phyloP scores from a whole-genome alignment of 2,888 invertebrate genomes.

The Nasonovia ribisnigri region DNA sequence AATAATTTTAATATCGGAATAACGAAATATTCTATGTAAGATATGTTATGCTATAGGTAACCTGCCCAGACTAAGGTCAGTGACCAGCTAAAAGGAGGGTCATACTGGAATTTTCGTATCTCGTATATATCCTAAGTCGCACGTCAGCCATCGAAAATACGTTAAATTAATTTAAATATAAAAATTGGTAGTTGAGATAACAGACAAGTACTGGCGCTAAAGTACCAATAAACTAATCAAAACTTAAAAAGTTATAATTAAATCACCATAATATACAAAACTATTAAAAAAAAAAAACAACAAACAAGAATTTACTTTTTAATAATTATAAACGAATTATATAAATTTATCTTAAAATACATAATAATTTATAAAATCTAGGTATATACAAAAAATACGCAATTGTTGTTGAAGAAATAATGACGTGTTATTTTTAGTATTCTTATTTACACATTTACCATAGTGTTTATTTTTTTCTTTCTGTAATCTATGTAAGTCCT shows the following conservation, averaged over 20 bases:
- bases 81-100: neutral
- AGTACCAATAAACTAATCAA: neutral
- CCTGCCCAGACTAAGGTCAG: neutral
- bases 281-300: neutral
- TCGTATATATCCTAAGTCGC: neutral
- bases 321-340: neutral
- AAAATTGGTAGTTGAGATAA: slow-evolving; percentile 5
- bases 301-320: neutral
- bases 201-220: neutral
- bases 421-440: neutral
- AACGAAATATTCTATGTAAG: neutral
- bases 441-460: neutral
- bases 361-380: neutral
- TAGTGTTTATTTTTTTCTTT: neutral
- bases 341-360: neutral
- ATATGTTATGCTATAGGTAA: neutral
- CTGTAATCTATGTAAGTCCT: neutral
- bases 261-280: neutral
- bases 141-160: neutral
- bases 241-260: neutral
- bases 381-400: neutral
- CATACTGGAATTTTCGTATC: neutral
- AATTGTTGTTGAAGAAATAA: neutral
- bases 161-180: neutral
- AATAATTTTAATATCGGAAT: neutral